Base-by-base conservation (phyloP, 2,113 vertebrate species). In the Zapus hudsonius region DNA sequence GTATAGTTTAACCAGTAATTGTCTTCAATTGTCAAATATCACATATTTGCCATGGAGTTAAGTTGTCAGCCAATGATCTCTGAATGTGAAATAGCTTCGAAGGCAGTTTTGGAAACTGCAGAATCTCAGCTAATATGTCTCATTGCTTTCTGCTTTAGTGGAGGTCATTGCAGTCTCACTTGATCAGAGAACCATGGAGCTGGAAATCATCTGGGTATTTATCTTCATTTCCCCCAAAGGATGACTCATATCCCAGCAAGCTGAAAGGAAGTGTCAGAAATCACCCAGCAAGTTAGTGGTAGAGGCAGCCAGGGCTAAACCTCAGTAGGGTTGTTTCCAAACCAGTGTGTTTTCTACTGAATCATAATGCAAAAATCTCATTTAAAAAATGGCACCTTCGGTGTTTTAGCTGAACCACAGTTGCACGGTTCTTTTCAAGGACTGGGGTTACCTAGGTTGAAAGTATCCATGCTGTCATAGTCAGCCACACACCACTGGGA, bases 31-130 rank as follows among this genome's bases (percentile, higher is more conserved):
- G 20, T 73, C 75, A 95, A 89, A 78, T 87, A 89, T 82, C 87
- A 94, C 92, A 92, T 80, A 92, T 89, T 92, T 95, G 47, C 91
- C 57, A 52, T n/a, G 44, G 67, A 93, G 47, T 92, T 96, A 91
- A 89, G 59, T 73, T 82, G n/a, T 75, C 85, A 86, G 20, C 61
- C 86, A 73, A 8, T 89, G 76, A 80, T 84, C 91, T 89, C 75
- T n/a, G 11, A 69, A 80, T 73, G 66, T 81, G 86, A 94, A 94
- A 84, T 80, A 76, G 3, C 29, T 89, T 93, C 42, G 73, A 72
- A 67, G 17, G 44, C 25, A 64, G 29, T 89, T 90, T 83, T n/a
- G 47, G 69, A 87, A 92, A 44, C 23, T 69, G 33, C 3, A 36
- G 91, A 69, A 69, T 92, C 55, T 81, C 55, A 79, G 36, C 64